phyloP scores from a whole-genome alignment of 2,888 invertebrate species.

The Dusona sp. region DNA sequence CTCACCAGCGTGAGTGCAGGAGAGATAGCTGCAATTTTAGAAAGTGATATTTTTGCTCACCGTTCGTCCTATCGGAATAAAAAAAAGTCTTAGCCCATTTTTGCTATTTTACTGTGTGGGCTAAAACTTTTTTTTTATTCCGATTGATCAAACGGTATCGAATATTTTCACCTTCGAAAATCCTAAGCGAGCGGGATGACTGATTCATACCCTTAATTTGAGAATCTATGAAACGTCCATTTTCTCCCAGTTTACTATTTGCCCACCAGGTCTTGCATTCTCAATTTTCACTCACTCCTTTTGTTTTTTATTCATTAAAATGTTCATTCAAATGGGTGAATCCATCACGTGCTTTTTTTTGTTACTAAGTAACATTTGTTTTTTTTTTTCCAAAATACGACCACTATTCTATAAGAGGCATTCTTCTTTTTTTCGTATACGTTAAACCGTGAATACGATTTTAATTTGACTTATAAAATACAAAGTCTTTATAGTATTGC shows the following conservation, averaged over 20 bases:
- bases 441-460: constrained; percentile 41
- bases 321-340: background rate
- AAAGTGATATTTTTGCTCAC: no score
- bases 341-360: background rate
- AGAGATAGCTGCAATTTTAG: no score
- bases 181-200: no score
- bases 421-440: constrained; percentile 40
- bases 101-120: no score
- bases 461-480: constrained; percentile 38
- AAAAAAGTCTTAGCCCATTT: no score
- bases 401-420: constrained; percentile 6
- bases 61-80: no score
- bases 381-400: background rate
- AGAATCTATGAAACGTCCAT: background rate
- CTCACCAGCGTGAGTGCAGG: no score
- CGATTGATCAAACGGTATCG: no score
- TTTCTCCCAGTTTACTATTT: background rate
- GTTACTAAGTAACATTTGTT: constrained; percentile 15
- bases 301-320: background rate
- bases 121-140: no score
- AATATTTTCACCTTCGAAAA: no score
- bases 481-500: constrained; percentile 50
- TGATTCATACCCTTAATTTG: no score
- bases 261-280: background rate
- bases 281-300: background rate